These are phyloP conservation scores for Pyrrhia umbra DNA, from an alignment of 2,888 invertebrate genomes.

Conservation along the genomic window DNA sequence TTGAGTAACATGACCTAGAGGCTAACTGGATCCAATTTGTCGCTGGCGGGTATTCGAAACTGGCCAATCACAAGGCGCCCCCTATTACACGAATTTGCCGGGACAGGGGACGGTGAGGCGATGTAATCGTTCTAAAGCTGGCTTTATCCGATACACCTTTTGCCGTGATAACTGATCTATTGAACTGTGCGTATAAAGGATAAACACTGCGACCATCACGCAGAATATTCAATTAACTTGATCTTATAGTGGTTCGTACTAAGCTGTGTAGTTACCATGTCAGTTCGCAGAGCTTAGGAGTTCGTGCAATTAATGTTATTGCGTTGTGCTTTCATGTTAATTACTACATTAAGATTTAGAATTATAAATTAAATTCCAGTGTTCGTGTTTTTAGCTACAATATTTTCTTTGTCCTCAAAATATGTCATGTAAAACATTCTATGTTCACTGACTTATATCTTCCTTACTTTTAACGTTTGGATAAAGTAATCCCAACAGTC, in stretches of 20 bases:
- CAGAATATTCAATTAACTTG: constrained; percentile 54
- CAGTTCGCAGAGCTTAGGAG: background rate
- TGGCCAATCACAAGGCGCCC: constrained; percentile 83
- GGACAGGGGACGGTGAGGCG: constrained; percentile 70
- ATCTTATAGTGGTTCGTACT: constrained; percentile 22
- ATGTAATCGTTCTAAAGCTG: constrained; percentile 81
- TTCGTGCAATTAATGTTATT: constrained; percentile 16
- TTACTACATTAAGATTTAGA: background rate
- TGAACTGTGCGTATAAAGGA: constrained; percentile 60
- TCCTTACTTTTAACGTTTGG: background rate
- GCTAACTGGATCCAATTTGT: constrained; percentile 87
- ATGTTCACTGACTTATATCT: background rate
- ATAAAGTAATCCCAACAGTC: constrained; percentile 7
- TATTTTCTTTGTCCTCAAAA: background rate
- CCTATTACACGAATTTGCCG: constrained; percentile 79
- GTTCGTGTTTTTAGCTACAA: background rate
- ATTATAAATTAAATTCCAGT: too few relatives aligned
- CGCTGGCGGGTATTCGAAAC: constrained; percentile 81
- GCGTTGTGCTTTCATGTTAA: constrained; percentile 7
- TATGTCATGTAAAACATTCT: too few relatives aligned
- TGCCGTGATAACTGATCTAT: constrained; percentile 76
- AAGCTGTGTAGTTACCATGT: constrained; percentile 11
- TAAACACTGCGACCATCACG: constrained; percentile 50
- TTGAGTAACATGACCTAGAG: constrained; percentile 76
- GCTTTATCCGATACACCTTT: constrained; percentile 83